Percentiles rank a stretch among this genome's conserved stretches.
Conservation (phyloP, 1,140 invertebrate genomes). For the Portunus trituberculatus region DNA sequence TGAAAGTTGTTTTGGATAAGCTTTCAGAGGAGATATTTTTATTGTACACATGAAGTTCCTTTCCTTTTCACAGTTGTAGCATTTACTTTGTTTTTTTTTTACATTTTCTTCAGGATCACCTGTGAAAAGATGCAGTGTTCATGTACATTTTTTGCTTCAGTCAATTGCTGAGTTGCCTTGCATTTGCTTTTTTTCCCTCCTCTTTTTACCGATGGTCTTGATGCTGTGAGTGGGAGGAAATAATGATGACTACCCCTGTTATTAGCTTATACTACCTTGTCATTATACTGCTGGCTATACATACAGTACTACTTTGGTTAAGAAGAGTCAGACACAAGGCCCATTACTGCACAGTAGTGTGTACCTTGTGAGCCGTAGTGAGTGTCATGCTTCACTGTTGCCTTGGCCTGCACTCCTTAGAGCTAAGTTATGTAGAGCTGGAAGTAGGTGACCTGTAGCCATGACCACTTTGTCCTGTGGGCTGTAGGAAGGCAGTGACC, state of each 20-base stretch:
- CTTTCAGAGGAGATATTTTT: neutral
- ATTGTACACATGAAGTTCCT: neutral
- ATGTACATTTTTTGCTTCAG: constrained; percentile 10
- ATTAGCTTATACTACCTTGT: neutral
- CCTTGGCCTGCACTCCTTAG: constrained; percentile 39
- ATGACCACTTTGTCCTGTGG: constrained; percentile 70
- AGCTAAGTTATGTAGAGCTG: constrained; percentile 46
- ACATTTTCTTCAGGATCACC: neutral
- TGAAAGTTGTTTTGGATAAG: neutral
- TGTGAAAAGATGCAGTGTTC: constrained; percentile 29
- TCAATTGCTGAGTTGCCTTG: neutral
- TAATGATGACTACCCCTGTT: neutral
- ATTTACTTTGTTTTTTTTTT: neutral
- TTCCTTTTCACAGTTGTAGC: neutral
- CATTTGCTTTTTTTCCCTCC: neutral
- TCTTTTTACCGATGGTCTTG: neutral
- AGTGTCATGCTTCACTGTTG: neutral
- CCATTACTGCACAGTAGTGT: constrained; percentile 53
- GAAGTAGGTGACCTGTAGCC: constrained; percentile 48
- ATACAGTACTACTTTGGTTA: neutral
- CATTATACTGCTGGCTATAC: neutral
- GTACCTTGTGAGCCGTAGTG: neutral
- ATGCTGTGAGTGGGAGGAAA: neutral
- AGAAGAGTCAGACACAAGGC: constrained; percentile 50
- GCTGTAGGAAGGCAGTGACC: constrained; percentile 55